Percentiles rank a stretch among this genome's conserved stretches.
Evolutionary conservation across 2,888 invertebrate species (phyloP).

Genomic region (Apoderus coryli): DNA sequence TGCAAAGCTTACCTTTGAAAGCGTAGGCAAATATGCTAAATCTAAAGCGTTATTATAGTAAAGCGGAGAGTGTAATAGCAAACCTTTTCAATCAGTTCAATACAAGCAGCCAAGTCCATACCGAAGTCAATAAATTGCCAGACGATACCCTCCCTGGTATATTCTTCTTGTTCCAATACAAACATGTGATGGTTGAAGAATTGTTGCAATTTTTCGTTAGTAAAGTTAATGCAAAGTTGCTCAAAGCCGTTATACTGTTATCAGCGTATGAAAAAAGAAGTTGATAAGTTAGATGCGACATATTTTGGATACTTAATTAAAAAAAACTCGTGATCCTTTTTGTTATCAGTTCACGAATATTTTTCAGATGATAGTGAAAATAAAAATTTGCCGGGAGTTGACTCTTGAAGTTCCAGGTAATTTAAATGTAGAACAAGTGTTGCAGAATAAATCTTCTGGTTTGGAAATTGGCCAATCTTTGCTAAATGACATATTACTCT

Average conservation of each 20-base stretch:
- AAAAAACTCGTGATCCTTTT: too few relatives aligned
- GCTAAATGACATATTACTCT: too few relatives aligned
- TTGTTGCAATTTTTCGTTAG: constrained; percentile 98
- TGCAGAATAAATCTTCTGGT: too few relatives aligned
- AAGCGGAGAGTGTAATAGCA: too few relatives aligned
- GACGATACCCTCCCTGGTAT: constrained; percentile 91
- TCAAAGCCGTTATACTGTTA: constrained; percentile 95
- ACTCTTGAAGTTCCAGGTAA: too few relatives aligned
- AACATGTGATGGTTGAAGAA: constrained; percentile 99
- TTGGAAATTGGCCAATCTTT: too few relatives aligned
- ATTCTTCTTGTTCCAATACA: constrained; percentile 98
- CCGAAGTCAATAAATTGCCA: constrained; percentile 99
- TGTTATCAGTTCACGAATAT: neutral
- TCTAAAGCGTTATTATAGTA: too few relatives aligned
- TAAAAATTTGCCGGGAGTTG: too few relatives aligned
- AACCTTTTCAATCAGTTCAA: constrained; percentile 97
- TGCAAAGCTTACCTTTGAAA: constrained; percentile 8
- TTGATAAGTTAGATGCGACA: too few relatives aligned
- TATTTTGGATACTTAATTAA: too few relatives aligned
- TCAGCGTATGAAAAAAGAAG: constrained; percentile 13
- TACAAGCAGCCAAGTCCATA: constrained; percentile 96
- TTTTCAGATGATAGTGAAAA: constrained; percentile 1
- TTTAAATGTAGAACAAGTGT: too few relatives aligned
- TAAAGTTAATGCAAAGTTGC: constrained; percentile 99
- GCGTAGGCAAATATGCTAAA: constrained; percentile 9